A percentile compares a stretch with the other conserved stretches of the same genome.
These are phyloP conservation scores for Agrilus mali DNA, from an alignment of 2,888 invertebrate species.

Conservation along the genomic window DNA sequence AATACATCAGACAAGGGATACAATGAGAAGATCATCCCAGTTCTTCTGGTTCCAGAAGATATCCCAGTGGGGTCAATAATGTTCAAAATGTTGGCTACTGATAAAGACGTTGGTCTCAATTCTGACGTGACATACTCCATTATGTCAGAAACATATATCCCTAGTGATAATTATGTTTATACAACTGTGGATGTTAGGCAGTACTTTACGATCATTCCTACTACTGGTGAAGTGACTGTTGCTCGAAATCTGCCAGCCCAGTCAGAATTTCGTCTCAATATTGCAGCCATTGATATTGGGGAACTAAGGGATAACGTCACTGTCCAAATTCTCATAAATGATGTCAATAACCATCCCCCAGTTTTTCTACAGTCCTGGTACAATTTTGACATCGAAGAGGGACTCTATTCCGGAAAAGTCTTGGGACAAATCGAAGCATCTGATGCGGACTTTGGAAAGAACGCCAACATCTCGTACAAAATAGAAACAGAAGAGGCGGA, in stretches of 20 bases:
- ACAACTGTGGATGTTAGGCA: slow-evolving; percentile 42
- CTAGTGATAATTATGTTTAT: slow-evolving; percentile 34
- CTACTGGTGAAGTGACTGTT: slow-evolving; percentile 62
- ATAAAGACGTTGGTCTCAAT: slow-evolving; percentile 59
- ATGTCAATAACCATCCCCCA: slow-evolving; percentile 75
- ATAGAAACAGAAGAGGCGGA: slow-evolving; percentile 36
- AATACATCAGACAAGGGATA: slow-evolving; percentile 2
- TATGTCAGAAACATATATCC: slow-evolving; percentile 52
- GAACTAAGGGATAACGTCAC: slow-evolving; percentile 58
- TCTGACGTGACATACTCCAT: slow-evolving; percentile 61
- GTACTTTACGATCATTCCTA: slow-evolving; percentile 63
- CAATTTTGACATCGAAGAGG: slow-evolving; percentile 70
- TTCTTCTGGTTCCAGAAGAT: slow-evolving; percentile 61
- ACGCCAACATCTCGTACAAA: slow-evolving; percentile 64
- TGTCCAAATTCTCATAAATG: slow-evolving; percentile 59
- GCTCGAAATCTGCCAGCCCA: slow-evolving; percentile 61
- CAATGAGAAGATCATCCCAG: slow-evolving; percentile 34
- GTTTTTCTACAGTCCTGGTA: slow-evolving; percentile 74
- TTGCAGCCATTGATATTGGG: slow-evolving; percentile 65
- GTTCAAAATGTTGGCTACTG: slow-evolving; percentile 55
- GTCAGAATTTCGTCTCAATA: slow-evolving; percentile 59
- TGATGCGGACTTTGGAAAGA: slow-evolving; percentile 69
- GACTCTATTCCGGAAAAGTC: slow-evolving; percentile 54
- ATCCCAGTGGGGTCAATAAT: slow-evolving; percentile 55
- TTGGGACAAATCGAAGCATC: slow-evolving; percentile 66